Evolutionary conservation across 2,888 invertebrate genomes (phyloP).

Genomic region (Helleia helle): DNA sequence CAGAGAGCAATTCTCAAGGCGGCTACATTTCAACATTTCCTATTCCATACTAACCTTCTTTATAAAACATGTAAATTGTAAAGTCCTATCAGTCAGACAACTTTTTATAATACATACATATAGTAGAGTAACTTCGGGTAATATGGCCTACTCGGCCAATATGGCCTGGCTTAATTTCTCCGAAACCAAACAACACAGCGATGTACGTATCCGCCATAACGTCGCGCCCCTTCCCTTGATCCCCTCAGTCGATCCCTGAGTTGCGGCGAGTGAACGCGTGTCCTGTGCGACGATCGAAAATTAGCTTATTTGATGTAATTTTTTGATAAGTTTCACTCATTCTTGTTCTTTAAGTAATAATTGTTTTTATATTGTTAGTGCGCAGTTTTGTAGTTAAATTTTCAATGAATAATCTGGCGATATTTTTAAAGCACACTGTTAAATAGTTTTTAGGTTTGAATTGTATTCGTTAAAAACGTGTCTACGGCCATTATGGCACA

Average conservation of each 20-base stretch:
- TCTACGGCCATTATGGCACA: no score
- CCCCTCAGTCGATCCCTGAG: constrained; percentile 5
- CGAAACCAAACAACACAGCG: constrained; percentile 8
- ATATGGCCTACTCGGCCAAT: constrained; percentile 7
- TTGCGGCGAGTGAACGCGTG: neutral
- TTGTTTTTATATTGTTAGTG: neutral
- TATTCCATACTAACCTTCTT: no score
- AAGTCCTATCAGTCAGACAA: no score
- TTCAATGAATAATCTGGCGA: no score
- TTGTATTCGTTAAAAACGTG: no score
- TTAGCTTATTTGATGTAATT: constrained; percentile 5
- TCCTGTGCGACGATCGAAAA: constrained; percentile 8
- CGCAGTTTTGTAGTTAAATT: no score
- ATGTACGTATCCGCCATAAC: constrained; percentile 6
- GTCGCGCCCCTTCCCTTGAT: constrained; percentile 4
- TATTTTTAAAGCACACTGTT: no score
- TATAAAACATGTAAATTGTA: no score
- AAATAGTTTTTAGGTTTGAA: no score
- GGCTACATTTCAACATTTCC: no score
- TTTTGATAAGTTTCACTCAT: constrained; percentile 8
- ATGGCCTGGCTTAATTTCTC: constrained; percentile 1
- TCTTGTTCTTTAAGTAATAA: neutral
- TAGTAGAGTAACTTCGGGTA: constrained; percentile 6
- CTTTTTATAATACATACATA: no score
- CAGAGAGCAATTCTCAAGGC: no score